A percentile compares a stretch with the other conserved stretches of the same genome.
These are phyloP conservation scores for Sinocyclocheilus anshuiensis DNA, from an alignment of 2,113 vertebrate genomes.

Conservation along the genomic window DNA sequence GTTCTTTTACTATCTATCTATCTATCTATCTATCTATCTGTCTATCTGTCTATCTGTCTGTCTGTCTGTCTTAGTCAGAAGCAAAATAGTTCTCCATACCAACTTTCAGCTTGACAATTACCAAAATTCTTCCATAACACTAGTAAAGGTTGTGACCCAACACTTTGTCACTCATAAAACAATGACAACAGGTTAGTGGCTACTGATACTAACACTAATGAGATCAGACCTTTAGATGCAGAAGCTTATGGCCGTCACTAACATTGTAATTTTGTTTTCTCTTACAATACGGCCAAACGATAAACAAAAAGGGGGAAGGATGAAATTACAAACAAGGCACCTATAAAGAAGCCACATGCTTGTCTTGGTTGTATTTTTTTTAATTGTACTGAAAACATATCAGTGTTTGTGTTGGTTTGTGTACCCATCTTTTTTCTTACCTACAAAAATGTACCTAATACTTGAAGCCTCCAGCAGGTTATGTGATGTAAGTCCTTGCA, in stretches of 20 bases:
- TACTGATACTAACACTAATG: neutral
- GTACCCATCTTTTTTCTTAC: neutral
- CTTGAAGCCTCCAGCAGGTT: neutral
- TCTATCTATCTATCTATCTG: too few relatives aligned
- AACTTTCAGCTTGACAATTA: too few relatives aligned
- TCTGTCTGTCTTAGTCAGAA: too few relatives aligned
- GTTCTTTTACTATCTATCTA: too few relatives aligned
- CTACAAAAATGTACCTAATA: constrained; percentile 14
- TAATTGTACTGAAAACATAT: neutral
- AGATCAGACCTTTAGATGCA: neutral
- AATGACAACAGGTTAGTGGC: too few relatives aligned
- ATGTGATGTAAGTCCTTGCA: neutral
- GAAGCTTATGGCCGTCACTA: neutral
- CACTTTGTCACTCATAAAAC: too few relatives aligned
- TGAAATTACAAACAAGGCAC: neutral
- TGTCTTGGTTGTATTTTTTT: neutral
- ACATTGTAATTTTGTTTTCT: neutral
- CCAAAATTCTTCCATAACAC: too few relatives aligned
- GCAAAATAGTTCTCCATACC: too few relatives aligned
- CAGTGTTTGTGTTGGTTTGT: neutral
- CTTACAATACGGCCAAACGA: neutral
- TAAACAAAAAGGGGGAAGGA: neutral
- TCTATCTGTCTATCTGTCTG: too few relatives aligned
- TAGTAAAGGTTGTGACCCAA: too few relatives aligned
- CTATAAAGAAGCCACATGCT: neutral